Base-by-base conservation (phyloP, 2,888 invertebrate species). In the Hydroisotoma schaefferi region DNA sequence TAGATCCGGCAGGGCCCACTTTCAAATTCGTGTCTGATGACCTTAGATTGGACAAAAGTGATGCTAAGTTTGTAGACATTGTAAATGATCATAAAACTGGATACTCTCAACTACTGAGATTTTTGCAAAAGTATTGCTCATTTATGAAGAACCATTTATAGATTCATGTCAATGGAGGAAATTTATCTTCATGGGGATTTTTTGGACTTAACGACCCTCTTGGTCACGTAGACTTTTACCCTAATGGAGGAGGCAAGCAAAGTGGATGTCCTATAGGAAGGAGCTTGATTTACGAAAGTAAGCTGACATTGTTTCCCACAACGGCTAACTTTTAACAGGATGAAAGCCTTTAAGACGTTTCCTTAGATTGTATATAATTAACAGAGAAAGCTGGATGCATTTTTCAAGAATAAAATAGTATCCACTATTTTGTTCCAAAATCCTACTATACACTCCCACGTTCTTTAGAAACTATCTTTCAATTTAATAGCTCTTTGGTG, bases 1-100 rank as follows among this genome's bases (percentile, higher is more conserved):
- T 55, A 18, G 71, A 71, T 56, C 69, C 71, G 1, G 69, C 69
- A 1, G 68, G 65, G 5, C 70, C 68, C n/a, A 62, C 67, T 1
- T 71, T 69, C 28, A 61, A 63, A 20, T 69, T 55, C 44, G 55
- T 70, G 1, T 61, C 63, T 18, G 60, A 71, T 46, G 67, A 67
- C 22, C 63, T 64, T 38, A 43, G 70, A 22, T 43, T 70, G 48
- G 70, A 70, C 22, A 67, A 66, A 27, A 51, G 18, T 33, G 64
- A 67, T 37, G 67, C 63, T 2, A 55, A 67, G 25, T 64, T 64
- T 18, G 67, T 67, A 0, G 63, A 67, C 28, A 56, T 67, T 38
- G 57, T 60, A 46, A 40, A 58, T 44, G 25, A 6, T 23, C 40
- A 20, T 23, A 22, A 38, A n/a, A 4, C 3, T 55, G n/a, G 26